These are phyloP conservation scores for Dolichopus griseipennis DNA, from an alignment of 2,888 invertebrate species.

Conservation along the genomic window DNA sequence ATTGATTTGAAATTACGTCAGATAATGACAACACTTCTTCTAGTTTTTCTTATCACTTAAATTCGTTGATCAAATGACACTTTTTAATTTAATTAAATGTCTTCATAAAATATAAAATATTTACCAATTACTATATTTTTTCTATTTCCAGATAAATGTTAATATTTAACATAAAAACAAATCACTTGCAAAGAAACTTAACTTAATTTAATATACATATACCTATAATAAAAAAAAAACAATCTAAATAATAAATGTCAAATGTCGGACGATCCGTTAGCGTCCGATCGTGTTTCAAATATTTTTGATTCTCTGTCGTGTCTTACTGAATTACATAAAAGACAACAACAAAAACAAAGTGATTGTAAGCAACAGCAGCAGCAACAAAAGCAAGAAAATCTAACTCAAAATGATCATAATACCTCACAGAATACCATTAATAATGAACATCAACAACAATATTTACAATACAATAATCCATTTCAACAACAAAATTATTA, in stretches of 20 bases:
- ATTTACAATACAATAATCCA: neutral
- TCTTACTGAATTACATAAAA: constrained; percentile 57
- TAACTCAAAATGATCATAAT: constrained; percentile 12
- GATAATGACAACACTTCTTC: no score
- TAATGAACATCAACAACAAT: neutral
- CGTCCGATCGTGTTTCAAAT: constrained; percentile 67
- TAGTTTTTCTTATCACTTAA: no score
- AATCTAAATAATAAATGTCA: constrained; percentile 16
- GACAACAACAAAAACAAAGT: constrained; percentile 28
- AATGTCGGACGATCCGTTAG: constrained; percentile 55
- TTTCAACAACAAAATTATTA: constrained; percentile 26
- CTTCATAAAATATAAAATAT: no score
- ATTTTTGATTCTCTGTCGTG: constrained; percentile 73
- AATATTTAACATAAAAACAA: no score
- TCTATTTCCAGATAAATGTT: no score
- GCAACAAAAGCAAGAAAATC: constrained; percentile 15
- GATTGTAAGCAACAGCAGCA: constrained; percentile 16
- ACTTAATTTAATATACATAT: no score
- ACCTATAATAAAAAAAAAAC: no score
- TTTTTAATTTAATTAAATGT: no score
- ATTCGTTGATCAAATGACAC: no score
- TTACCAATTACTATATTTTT: no score
- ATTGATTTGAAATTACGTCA: no score
- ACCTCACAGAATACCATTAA: constrained; percentile 11
- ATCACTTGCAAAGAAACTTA: no score